A percentile compares a stretch with the other conserved stretches of the same genome.
phyloP scores from a whole-genome alignment of 2,888 invertebrate genomes.

The Diaphora mendica region DNA sequence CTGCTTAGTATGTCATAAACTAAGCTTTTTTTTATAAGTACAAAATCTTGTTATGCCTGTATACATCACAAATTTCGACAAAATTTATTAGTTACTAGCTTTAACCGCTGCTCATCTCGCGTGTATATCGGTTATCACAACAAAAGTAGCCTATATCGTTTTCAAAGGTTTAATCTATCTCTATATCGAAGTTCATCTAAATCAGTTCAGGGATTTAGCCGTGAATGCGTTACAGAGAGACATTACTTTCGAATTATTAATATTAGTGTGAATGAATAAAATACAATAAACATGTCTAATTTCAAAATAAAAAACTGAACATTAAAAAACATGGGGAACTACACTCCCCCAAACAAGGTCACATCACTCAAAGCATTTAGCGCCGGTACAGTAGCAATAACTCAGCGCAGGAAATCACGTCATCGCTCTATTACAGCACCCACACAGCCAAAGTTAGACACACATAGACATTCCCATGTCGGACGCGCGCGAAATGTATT shows the following conservation, averaged over 20 bases:
- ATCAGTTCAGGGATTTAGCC: too few species aligned
- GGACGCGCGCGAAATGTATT: conserved; percentile 37
- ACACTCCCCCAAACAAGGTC: conserved; percentile 63
- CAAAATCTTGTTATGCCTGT: not conserved
- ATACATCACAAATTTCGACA: not conserved
- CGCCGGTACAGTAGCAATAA: conserved; percentile 86
- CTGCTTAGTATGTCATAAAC: not conserved
- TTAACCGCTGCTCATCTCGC: too few species aligned
- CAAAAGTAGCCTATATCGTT: too few species aligned
- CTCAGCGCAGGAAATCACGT: conserved; percentile 87
- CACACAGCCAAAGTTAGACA: conserved; percentile 54
- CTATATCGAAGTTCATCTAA: too few species aligned
- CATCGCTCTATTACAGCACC: conserved; percentile 85
- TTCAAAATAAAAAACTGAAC: not conserved
- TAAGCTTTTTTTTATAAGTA: not conserved
- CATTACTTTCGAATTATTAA: too few species aligned
- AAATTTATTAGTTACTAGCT: too few species aligned
- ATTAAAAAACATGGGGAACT: not conserved
- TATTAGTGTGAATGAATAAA: too few species aligned
- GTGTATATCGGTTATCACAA: too few species aligned
- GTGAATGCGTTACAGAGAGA: too few species aligned
- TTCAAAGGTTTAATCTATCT: too few species aligned
- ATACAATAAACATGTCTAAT: not conserved
- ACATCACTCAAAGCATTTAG: conserved; percentile 75
- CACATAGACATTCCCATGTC: conserved; percentile 42